Percentiles rank a stretch among this genome's conserved stretches.
Evolutionary conservation across 2,888 invertebrate species (phyloP).

Genomic region (Neria commutata): DNA sequence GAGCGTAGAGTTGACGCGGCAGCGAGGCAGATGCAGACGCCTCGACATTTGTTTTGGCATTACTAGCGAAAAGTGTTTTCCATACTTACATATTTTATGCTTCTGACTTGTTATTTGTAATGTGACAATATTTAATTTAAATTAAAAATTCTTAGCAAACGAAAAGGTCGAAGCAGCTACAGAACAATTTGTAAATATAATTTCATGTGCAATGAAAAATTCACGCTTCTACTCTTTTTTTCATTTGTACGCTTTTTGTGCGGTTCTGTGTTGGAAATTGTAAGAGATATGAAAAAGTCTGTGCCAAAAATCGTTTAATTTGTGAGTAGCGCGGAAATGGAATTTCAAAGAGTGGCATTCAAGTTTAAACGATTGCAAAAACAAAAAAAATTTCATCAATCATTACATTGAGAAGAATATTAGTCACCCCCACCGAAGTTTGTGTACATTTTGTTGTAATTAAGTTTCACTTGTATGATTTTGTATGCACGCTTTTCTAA

Average conservation of each 20-base stretch:
- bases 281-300: constrained; percentile 14
- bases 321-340: constrained; percentile 45
- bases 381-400: constrained; percentile 20
- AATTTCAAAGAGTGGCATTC: too few species aligned
- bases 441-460: constrained; percentile 9
- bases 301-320: constrained; percentile 37
- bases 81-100: not conserved
- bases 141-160: not conserved
- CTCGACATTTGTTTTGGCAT: not conserved
- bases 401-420: constrained; percentile 28
- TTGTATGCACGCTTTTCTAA: constrained; percentile 6
- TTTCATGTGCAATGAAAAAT: constrained; percentile 31
- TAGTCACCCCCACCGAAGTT: constrained; percentile 52
- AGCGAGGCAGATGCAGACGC: not conserved
- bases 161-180: not conserved
- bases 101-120: not conserved
- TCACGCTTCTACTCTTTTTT: constrained; percentile 14
- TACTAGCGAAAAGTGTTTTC: constrained; percentile 2
- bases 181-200: constrained; percentile 28
- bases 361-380: constrained; percentile 46
- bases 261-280: constrained; percentile 19
- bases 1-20: not conserved
- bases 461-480: constrained; percentile 7
- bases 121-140: constrained; percentile 20
- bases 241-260: constrained; percentile 1